phyloP scores from a whole-genome alignment of 1,140 invertebrate genomes.

The Orius insidiosus region DNA sequence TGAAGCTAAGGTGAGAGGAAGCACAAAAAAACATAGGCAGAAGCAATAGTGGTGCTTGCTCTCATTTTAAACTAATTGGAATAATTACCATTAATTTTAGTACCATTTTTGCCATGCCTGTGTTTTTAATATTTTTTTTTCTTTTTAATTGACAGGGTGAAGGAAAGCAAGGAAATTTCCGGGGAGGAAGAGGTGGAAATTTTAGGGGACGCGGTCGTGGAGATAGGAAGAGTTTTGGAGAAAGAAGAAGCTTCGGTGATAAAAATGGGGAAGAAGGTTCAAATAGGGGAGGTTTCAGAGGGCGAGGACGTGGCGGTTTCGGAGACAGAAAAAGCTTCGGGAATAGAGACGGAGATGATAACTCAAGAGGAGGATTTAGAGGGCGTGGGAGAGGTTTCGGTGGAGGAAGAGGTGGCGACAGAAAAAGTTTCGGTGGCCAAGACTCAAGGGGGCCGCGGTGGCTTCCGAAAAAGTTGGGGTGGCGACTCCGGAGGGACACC shows the following conservation, averaged over 20 bases:
- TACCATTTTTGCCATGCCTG: constrained; percentile 22
- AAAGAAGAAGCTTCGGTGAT: constrained; percentile 19
- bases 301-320: constrained; percentile 25
- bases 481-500: constrained; percentile 25
- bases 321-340: constrained; percentile 20
- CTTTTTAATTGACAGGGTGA: constrained; percentile 27
- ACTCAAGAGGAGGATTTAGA: too few relatives aligned
- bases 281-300: constrained; percentile 28
- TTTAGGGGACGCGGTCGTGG: constrained; percentile 25
- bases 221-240: constrained; percentile 24
- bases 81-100: constrained; percentile 8
- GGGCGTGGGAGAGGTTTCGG: constrained; percentile 22
- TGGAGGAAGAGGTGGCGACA: constrained; percentile 24
- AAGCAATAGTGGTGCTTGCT: constrained; percentile 12
- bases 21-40: neutral
- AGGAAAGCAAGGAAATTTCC: constrained; percentile 23
- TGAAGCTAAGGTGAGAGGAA: constrained; percentile 73
- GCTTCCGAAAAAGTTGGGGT: constrained; percentile 26
- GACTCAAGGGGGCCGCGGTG: constrained; percentile 22
- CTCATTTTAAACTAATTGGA: neutral
- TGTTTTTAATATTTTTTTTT: constrained; percentile 27
- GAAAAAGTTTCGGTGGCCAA: constrained; percentile 19
- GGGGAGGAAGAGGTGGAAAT: constrained; percentile 23
- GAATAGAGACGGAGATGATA: constrained; percentile 24
- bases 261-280: constrained; percentile 21